These are phyloP conservation scores for Oncorhynchus mykiss DNA, from an alignment of 2,113 vertebrate species.

Conservation along the genomic window DNA sequence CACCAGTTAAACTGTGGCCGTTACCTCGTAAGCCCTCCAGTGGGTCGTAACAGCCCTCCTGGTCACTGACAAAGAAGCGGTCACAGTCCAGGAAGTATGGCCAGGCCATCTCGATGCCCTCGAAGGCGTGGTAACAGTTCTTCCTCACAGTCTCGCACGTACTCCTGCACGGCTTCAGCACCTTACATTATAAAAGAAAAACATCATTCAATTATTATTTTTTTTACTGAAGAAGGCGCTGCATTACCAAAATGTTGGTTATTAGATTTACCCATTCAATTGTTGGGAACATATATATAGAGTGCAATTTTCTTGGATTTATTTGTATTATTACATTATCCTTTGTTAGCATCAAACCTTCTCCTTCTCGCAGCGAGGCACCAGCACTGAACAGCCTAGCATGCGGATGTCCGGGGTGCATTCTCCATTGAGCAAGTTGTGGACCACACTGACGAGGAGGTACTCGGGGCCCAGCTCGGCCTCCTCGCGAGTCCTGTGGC, in stretches of 20 bases:
- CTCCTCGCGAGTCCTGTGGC: constrained; percentile 76
- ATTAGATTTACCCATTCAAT: no score
- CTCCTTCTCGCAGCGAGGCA: constrained; percentile 79
- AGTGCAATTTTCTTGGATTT: no score
- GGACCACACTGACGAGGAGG: constrained; percentile 84
- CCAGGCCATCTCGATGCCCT: constrained; percentile 92
- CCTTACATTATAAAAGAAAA: background rate
- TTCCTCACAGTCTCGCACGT: constrained; percentile 77
- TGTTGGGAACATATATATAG: no score
- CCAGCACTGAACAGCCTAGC: constrained; percentile 87
- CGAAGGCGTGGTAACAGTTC: constrained; percentile 81
- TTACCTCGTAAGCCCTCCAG: constrained; percentile 83
- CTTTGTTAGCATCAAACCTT: constrained; percentile 8
- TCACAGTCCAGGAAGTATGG: constrained; percentile 94
- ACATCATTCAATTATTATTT: no score
- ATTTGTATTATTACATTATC: no score
- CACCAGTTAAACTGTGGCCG: background rate
- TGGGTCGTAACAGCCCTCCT: constrained; percentile 88
- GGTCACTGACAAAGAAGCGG: constrained; percentile 79
- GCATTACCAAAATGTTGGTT: no score
- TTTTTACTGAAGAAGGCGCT: no score
- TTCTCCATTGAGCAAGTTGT: constrained; percentile 84
- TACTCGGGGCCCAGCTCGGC: constrained; percentile 85
- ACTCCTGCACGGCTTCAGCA: constrained; percentile 79
- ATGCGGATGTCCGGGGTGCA: constrained; percentile 87